Evolutionary conservation across 1,140 invertebrate species (phyloP), one percentile per base, ranked within the genome.

Genomic region (Lasioglossum albipes): DNA sequence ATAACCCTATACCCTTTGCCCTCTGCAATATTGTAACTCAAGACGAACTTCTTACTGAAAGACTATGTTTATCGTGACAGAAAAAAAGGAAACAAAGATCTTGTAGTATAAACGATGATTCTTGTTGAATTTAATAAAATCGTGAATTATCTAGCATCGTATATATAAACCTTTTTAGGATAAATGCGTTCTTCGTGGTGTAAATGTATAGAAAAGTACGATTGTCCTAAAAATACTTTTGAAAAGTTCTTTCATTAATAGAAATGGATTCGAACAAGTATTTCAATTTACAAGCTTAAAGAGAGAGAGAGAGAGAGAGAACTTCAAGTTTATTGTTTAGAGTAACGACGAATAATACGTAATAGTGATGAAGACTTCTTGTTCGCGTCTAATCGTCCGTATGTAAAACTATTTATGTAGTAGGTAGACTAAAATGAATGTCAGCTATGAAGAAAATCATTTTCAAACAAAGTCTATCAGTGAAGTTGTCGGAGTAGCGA

Each of bases 391-490:
- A 69, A 22, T 3, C 36, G 59, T 73, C 66, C 64, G 31, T 16
- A n/a, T 16, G 9, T 42, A 42, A 49, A 64, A 78, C 31, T 52
- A 75, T 61, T 75, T 59, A 20, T 54, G 16, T 2, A 54, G 9
- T 42, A 41, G 2, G 66, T 20, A 79, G 41, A 82, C 79, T 67
- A 81, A 85, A 84, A 87, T 79, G 79, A 81, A 67, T 76, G 57
- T 75, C 41, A 72, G 61, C 81, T 82, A 68, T 72, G 77, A 77
- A 76, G 20, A 62, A 66, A 71, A 88, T 36, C n/a, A 82, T 70
- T 62, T 59, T 75, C 76, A 85, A 90, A 91, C 88, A 91, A 72
- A 90, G 89, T 90, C 90, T 89, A 83, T 89, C 88, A 89, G 89
- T 84, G 71, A 84, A 83, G 76, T 85, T 76, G 84, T 90, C 88